These are phyloP conservation scores for Hermatobates lingyangjiaoensis DNA, from an alignment of 1,140 invertebrate genomes.

Conservation along the genomic window DNA sequence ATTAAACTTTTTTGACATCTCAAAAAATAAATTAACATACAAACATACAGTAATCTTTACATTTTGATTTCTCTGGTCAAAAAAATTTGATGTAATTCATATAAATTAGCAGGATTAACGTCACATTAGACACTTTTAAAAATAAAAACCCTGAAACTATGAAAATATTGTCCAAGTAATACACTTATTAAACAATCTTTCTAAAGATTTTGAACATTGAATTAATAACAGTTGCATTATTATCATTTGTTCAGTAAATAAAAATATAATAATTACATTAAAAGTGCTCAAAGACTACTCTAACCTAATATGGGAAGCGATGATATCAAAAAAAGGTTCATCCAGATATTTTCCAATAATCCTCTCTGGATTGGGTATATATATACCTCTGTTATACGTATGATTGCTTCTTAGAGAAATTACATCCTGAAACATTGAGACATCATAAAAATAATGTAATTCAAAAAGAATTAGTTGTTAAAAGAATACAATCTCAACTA, in stretches of 20 bases:
- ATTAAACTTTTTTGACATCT: too few relatives aligned
- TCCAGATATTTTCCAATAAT: conserved; percentile 4
- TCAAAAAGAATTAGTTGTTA: background rate
- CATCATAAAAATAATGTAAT: background rate
- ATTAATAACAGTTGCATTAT: background rate
- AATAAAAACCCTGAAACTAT: too few relatives aligned
- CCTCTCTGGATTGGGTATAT: background rate
- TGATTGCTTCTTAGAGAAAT: conserved; percentile 9
- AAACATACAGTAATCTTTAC: too few relatives aligned
- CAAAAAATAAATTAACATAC: too few relatives aligned
- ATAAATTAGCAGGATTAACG: too few relatives aligned
- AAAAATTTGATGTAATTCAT: too few relatives aligned
- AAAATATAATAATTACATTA: conserved; percentile 23
- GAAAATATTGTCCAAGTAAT: too few relatives aligned
- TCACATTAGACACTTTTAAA: background rate
- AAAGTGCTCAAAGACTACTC: background rate
- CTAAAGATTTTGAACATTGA: background rate
- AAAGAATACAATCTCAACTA: background rate
- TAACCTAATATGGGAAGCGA: conserved; percentile 11
- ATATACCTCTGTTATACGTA: conserved; percentile 7
- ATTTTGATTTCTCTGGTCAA: too few relatives aligned
- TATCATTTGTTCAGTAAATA: background rate
- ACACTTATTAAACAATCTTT: too few relatives aligned
- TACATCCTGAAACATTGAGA: conserved; percentile 10
- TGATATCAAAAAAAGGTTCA: conserved; percentile 8